Evolutionary conservation across 1,140 invertebrate species (phyloP), one percentile per base, ranked within the genome.

Genomic region (Cylas formicarius): DNA sequence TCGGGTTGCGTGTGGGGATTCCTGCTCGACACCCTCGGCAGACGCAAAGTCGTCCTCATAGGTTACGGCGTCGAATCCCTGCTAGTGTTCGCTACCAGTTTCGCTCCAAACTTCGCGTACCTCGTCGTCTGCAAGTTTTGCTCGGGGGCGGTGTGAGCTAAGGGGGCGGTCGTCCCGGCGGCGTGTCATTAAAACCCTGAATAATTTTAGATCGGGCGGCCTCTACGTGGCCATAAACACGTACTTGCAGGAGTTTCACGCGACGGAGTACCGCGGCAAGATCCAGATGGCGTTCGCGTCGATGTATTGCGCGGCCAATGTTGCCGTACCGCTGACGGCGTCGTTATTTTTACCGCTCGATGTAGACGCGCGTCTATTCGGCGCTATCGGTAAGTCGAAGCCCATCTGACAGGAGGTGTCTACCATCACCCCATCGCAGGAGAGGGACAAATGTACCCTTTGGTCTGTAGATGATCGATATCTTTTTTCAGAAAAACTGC

Each of bases 1-100:
- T 86, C 86, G 32, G 84, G 83, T 0, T 76, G 86, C 55, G 53
- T 88, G 11, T 90, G 86, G 86, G 87, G 87, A 3, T 86, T 81
- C 45, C 56, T 90, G 5, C 82, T 84, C 0, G 88, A 92, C 58
- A 78, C 78, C 0, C 67, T 80, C 18, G 88, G 88, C 1, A 72
- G 87, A 8, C 73, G 73, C 39, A 72, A 75, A 29, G 72, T 89
- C 23, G 68, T 90, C 18, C 67, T 85, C 17, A 75, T 73, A 52
- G 84, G 85, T 1, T 82, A 82, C 55, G 61, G 83, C n/a, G 60
- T 77, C 0, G 76, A 87, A 50, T 78, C 76, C 1, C 50, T 88
- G 5, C 76, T 81, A 37, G 82, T 80, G 13, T 55, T 86, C 5
- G 51, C 75, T 0, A 77, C 79, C 8, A 74, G 80, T 14, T 65